Conservation (phyloP, 2,797 vertebrate species). For the Arrhamphus sclerolepis region DNA sequence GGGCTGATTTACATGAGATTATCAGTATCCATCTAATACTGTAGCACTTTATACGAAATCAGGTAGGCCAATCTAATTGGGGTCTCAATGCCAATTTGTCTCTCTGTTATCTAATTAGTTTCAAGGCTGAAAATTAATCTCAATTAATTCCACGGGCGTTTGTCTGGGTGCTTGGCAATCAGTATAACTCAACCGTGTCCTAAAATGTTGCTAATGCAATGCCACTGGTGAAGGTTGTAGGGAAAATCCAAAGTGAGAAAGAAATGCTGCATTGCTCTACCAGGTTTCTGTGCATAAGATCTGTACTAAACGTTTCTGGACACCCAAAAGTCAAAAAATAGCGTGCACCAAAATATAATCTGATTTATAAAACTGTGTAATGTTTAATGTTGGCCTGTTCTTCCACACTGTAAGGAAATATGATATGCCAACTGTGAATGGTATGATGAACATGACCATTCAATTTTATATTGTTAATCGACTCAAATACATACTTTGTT, state of each 20-base stretch:
- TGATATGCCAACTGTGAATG: no score
- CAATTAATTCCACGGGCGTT: constrained; percentile 72
- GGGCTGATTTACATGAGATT: constrained; percentile 23
- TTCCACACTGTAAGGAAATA: no score
- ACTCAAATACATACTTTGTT: no score
- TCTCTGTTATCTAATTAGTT: constrained; percentile 73
- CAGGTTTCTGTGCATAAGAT: not conserved
- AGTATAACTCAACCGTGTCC: constrained; percentile 63
- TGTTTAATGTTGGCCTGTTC: no score
- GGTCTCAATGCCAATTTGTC: constrained; percentile 73
- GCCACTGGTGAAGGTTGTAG: constrained; percentile 8
- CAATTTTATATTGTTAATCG: no score
- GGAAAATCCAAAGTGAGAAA: not conserved
- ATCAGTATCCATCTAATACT: constrained; percentile 53
- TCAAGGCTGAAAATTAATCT: constrained; percentile 74
- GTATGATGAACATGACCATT: no score
- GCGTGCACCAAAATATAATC: no score
- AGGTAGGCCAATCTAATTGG: constrained; percentile 73
- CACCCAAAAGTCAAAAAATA: no score
- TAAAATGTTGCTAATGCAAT: constrained; percentile 54
- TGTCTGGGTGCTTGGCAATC: constrained; percentile 58
- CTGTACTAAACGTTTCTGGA: no score
- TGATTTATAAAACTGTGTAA: no score
- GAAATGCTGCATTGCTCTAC: not conserved
- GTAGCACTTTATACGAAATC: constrained; percentile 52